A percentile compares a stretch with the other conserved stretches of the same genome.
Conservation (phyloP, 1,140 invertebrate species). For the Papilio polyxenes region DNA sequence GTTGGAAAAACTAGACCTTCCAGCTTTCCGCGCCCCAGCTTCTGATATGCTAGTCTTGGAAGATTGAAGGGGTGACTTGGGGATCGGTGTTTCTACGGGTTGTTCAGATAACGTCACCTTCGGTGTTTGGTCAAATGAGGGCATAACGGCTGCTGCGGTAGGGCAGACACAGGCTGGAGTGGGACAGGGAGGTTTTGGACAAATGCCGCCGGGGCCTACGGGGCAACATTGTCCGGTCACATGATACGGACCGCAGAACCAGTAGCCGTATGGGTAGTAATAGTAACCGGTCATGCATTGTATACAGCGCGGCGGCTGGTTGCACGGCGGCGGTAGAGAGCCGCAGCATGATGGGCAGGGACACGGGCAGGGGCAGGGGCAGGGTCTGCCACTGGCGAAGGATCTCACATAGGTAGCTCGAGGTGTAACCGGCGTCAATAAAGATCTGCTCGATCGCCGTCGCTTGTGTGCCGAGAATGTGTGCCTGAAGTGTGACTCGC, state of each 20-base stretch:
- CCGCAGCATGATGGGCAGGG: slow-evolving; percentile 53
- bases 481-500: not conserved
- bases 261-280: slow-evolving; percentile 73
- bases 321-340: slow-evolving; percentile 66
- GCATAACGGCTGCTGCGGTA: slow-evolving; percentile 21
- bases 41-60: not conserved
- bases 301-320: slow-evolving; percentile 61
- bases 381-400: slow-evolving; percentile 47
- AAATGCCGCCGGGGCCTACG: slow-evolving; percentile 46
- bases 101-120: not conserved
- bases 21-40: slow-evolving; percentile 1
- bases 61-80: not conserved
- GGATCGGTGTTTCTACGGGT: not conserved
- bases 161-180: slow-evolving; percentile 42
- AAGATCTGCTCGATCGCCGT: not conserved
- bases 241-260: slow-evolving; percentile 74
- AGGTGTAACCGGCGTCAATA: not conserved
- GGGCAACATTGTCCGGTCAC: slow-evolving; percentile 55
- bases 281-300: slow-evolving; percentile 76
- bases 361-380: slow-evolving; percentile 57
- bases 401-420: slow-evolving; percentile 24
- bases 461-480: slow-evolving; percentile 32
- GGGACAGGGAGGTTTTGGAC: slow-evolving; percentile 33
- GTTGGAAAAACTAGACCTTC: not conserved
- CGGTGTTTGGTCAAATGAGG: slow-evolving; percentile 66